Evolutionary conservation across 2,888 invertebrate genomes (phyloP).

Genomic region (Mystacides longicornis): DNA sequence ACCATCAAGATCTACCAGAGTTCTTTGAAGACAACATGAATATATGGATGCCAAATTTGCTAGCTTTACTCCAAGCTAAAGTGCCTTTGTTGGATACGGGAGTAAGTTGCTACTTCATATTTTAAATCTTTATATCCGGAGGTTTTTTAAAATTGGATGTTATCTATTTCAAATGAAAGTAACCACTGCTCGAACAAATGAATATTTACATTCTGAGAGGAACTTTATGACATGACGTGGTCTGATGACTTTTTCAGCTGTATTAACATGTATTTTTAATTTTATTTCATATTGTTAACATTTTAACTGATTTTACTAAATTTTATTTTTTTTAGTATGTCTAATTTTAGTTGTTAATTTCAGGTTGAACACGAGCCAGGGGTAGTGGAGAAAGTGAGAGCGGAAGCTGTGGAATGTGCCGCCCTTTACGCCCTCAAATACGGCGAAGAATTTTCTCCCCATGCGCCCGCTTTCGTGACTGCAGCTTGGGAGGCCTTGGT

Average conservation of each 20-base stretch:
- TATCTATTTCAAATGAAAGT: too few relatives aligned
- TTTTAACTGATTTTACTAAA: too few relatives aligned
- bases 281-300: too few relatives aligned
- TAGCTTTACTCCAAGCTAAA: constrained; percentile 70
- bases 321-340: too few relatives aligned
- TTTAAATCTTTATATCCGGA: too few relatives aligned
- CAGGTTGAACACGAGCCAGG: constrained; percentile 82
- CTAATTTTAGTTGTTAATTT: neutral
- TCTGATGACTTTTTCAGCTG: too few relatives aligned
- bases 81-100: constrained; percentile 66
- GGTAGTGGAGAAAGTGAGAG: constrained; percentile 81
- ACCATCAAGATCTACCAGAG: constrained; percentile 96
- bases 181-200: too few relatives aligned
- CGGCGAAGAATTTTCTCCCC: constrained; percentile 91
- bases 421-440: constrained; percentile 95
- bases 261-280: too few relatives aligned
- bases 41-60: constrained; percentile 90
- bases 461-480: constrained; percentile 86
- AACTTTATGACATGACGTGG: too few relatives aligned
- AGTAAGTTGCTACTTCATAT: too few relatives aligned
- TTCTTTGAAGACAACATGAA: constrained; percentile 98
- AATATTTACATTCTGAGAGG: too few relatives aligned
- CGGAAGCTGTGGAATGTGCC: constrained; percentile 94
- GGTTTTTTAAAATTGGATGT: too few relatives aligned
- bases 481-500: constrained; percentile 90